These are phyloP conservation scores for Drosophila diplacantha DNA, from an alignment of 2,888 invertebrate species.

Conservation along the genomic window DNA sequence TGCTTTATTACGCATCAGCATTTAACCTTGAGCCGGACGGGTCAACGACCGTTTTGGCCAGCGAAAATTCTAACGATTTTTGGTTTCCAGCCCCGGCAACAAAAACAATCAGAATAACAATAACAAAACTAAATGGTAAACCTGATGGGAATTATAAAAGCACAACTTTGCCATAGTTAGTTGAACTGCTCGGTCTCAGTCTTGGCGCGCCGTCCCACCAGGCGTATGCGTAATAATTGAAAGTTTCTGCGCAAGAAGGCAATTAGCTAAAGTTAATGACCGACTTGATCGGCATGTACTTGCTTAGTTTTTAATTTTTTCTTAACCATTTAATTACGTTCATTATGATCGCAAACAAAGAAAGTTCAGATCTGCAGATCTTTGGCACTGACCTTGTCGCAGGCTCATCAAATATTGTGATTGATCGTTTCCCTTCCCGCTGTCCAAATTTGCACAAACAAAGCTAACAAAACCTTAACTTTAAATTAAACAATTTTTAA, in stretches of 20 bases:
- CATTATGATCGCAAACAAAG: background rate
- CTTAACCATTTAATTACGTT: background rate
- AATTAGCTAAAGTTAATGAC: background rate
- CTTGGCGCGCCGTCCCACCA: slow-evolving; percentile 12
- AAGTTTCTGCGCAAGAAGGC: background rate
- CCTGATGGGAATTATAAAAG: slow-evolving; percentile 44
- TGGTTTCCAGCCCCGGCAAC: slow-evolving; percentile 39
- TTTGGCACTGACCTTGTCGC: slow-evolving; percentile 23
- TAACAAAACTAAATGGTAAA: slow-evolving; percentile 39
- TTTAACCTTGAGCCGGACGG: slow-evolving; percentile 73
- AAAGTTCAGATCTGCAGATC: slow-evolving; percentile 4
- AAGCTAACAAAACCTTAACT: slow-evolving; percentile 6
- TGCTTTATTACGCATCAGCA: slow-evolving; percentile 67
- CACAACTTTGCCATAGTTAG: slow-evolving; percentile 24
- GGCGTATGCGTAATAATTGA: slow-evolving; percentile 49
- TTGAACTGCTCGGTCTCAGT: background rate
- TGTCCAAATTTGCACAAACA: slow-evolving; percentile 3
- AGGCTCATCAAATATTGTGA: slow-evolving; percentile 7
- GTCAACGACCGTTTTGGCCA: slow-evolving; percentile 75
- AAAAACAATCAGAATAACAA: slow-evolving; percentile 32
- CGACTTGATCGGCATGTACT: background rate
- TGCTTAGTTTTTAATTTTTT: background rate
- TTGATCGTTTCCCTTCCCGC: slow-evolving; percentile 12
- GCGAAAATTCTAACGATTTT: slow-evolving; percentile 60
- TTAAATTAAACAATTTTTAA: slow-evolving; percentile 33